Percentiles rank a stretch among this genome's conserved stretches.
Evolutionary conservation across 2,113 vertebrate species (phyloP).

Genomic region (Cyanistes caeruleus): DNA sequence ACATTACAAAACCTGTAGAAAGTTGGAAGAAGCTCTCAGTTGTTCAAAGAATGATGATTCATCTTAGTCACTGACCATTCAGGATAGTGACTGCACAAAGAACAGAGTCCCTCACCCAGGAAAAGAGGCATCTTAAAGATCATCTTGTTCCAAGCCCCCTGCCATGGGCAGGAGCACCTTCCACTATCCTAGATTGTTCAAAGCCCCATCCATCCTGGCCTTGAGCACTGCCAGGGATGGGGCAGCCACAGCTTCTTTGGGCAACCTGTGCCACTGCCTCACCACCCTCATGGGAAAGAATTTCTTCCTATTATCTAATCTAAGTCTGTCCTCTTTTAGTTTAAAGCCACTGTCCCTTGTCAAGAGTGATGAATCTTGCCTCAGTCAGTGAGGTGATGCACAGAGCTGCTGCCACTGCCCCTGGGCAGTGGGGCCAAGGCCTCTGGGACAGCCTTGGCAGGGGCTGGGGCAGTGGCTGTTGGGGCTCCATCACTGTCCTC

Average conservation of each 20-base stretch:
- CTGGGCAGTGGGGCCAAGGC: fast-evolving
- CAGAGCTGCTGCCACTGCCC: background rate
- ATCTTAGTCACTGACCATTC: background rate
- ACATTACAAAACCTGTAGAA: background rate
- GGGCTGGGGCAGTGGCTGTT: fast-evolving
- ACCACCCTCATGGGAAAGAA: background rate
- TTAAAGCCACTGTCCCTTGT: background rate
- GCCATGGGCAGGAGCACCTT: background rate
- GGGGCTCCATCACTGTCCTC: fast-evolving
- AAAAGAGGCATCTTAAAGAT: background rate
- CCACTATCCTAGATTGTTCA: background rate
- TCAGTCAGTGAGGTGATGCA: background rate
- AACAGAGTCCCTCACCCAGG: background rate
- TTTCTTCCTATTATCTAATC: background rate
- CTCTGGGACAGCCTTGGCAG: background rate
- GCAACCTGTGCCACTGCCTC: background rate
- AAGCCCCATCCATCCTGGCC: background rate
- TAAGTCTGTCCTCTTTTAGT: background rate
- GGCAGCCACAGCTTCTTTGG: background rate
- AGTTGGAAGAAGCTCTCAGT: background rate
- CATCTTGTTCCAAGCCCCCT: background rate
- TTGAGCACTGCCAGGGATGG: background rate
- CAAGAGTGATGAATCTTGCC: fast-evolving
- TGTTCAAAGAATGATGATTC: background rate
- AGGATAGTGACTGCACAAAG: background rate